These are phyloP conservation scores for Neomorphus geoffroyi DNA, from an alignment of 2,797 vertebrate genomes.

Conservation along the genomic window DNA sequence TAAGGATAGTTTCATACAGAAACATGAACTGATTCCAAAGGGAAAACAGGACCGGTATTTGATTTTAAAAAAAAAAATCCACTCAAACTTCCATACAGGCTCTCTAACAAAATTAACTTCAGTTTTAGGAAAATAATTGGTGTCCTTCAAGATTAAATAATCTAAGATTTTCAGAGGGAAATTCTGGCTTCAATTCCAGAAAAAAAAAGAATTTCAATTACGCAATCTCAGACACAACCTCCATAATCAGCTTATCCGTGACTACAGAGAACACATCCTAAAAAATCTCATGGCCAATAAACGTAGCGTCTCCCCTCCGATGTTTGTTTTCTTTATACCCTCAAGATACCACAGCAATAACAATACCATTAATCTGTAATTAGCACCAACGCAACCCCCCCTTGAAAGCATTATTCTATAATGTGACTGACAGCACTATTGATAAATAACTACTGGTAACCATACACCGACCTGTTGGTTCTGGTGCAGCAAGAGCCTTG, in stretches of 20 bases:
- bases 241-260: neutral
- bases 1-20: neutral
- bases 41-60: neutral
- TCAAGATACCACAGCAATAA: neutral
- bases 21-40: neutral
- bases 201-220: neutral
- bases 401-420: neutral
- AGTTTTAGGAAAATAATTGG: neutral
- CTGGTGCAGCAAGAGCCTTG: slow-evolving; percentile 86
- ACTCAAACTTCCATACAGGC: neutral
- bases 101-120: neutral
- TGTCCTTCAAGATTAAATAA: neutral
- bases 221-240: neutral
- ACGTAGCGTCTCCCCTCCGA: neutral
- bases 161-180: neutral
- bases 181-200: neutral
- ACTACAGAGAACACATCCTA: neutral
- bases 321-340: neutral
- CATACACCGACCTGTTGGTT: slow-evolving; percentile 85
- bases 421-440: neutral
- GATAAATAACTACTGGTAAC: neutral
- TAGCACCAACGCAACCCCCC: neutral
- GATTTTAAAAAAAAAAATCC: neutral
- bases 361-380: neutral
- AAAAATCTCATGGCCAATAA: neutral